Percentiles rank a stretch among this genome's conserved stretches.
These are phyloP conservation scores for Drosophila nigritarsus DNA, from an alignment of 2,888 invertebrate species.

Conservation along the genomic window DNA sequence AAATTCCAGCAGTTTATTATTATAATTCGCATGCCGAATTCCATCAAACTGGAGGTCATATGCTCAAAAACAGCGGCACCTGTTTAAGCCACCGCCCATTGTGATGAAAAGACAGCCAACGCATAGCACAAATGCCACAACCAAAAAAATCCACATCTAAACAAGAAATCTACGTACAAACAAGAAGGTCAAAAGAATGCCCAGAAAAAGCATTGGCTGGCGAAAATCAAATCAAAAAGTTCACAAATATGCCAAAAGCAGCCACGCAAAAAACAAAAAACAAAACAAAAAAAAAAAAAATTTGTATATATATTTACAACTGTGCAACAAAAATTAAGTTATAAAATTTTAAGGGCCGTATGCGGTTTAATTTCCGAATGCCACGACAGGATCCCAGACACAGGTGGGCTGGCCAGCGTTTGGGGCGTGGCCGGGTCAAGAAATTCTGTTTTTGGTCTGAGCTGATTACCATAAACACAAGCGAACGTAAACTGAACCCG, in stretches of 20 bases:
- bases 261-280: conserved; percentile 13
- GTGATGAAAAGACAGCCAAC: conserved; percentile 38
- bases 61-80: conserved; percentile 19
- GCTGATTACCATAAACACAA: conserved; percentile 77
- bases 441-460: conserved; percentile 44
- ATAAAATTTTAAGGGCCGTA: conserved; percentile 79
- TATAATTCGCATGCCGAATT: conserved; percentile 71
- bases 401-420: conserved; percentile 58
- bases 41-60: conserved; percentile 41
- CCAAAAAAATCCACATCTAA: conserved; percentile 1
- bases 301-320: conserved; percentile 13
- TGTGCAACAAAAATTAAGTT: conserved; percentile 74
- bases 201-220: conserved; percentile 22
- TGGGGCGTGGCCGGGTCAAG: conserved; percentile 46
- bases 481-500: conserved; percentile 23
- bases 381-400: conserved; percentile 62
- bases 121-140: conserved; percentile 28
- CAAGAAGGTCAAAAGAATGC: conserved; percentile 35
- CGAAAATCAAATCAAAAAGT: conserved; percentile 79
- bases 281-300: background rate
- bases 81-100: conserved; percentile 5
- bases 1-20: conserved; percentile 76
- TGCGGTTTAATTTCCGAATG: conserved; percentile 76
- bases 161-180: conserved; percentile 12
- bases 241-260: conserved; percentile 76